Evolutionary conservation across 2,797 vertebrate genomes (phyloP), one percentile per base, ranked within the genome.

Genomic region (Heteromormyrus szaboi): DNA sequence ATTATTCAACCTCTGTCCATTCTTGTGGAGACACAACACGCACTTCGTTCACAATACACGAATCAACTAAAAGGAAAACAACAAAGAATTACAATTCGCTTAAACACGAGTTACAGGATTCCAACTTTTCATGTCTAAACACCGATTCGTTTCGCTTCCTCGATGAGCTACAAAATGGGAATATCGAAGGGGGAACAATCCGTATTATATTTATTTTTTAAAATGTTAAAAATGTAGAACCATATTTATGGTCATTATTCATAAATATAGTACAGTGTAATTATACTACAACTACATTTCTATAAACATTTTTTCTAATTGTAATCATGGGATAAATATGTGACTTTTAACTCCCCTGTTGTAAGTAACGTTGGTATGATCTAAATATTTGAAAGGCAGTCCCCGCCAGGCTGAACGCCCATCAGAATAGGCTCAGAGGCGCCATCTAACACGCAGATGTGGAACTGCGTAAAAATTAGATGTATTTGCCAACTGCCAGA

Each of bases 321-420:
- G 7, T 19, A 22, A 65, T 86, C 22, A 12, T 25, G 3, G 19
- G 17, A 46, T 48, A n/a, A 68, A 3, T 79, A 46, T 87, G 3
- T 59, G 12, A 29, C n/a, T 46, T 33, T 51, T 29, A 29, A 3
- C 41, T 54, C 79, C 51, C 51, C 68, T 33, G 19, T 25, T 50
- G 4, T 5, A 14, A 37, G 14, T 11, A 3, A 29, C 19, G 51
- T 46, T 89, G 89, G 89, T 89, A 89, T 50, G 59, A n/a, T 84
- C 89, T 17, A 85, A 48, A 85, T 65, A 56, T 89, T 89, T 89
- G 89, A 88, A 88, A 41, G 85, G 29, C 46, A 50, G 62, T 86
- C 33, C 88, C 72, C 72, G 89, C 89, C 86, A 89, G 68, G 53
- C 17, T 72, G 85, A 59, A 33, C n/a, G 37, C 11, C 44, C 29